Conservation (phyloP, 2,888 invertebrate genomes). For the Rambutsinella grinnellia region DNA sequence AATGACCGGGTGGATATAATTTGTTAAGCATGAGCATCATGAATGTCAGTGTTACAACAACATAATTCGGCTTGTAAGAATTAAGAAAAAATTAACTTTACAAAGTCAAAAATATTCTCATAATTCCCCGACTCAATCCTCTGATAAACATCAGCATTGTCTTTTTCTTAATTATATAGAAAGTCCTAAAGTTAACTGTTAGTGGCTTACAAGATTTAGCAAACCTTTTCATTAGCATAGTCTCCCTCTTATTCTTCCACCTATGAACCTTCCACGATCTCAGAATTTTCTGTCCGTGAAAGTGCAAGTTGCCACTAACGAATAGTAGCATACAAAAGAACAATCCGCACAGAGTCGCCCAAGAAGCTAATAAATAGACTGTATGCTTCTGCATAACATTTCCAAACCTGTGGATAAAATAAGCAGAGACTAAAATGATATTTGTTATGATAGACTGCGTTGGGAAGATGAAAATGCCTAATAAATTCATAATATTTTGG, state of each 20-base stretch:
- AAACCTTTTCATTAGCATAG: conserved; percentile 5
- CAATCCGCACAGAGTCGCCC: neutral
- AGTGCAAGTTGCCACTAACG: conserved; percentile 15
- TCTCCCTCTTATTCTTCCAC: neutral
- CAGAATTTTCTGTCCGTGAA: conserved; percentile 8
- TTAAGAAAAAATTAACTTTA: too few species aligned
- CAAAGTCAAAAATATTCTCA: too few species aligned
- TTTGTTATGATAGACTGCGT: neutral
- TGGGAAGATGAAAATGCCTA: neutral
- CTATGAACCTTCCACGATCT: conserved; percentile 7
- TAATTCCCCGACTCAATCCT: neutral
- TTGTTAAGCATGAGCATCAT: too few species aligned
- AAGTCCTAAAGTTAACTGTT: neutral
- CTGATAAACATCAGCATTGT: neutral
- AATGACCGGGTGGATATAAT: too few species aligned
- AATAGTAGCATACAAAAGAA: neutral
- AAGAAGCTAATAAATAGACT: neutral
- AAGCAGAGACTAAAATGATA: neutral
- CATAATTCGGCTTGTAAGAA: too few species aligned
- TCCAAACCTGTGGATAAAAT: neutral
- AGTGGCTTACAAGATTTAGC: conserved; percentile 16
- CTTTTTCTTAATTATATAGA: neutral
- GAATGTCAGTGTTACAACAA: too few species aligned
- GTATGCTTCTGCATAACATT: neutral
- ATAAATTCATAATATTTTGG: neutral